Base-by-base conservation (phyloP, 2,888 invertebrate species). In the Aphidoletes aphidimyza region DNA sequence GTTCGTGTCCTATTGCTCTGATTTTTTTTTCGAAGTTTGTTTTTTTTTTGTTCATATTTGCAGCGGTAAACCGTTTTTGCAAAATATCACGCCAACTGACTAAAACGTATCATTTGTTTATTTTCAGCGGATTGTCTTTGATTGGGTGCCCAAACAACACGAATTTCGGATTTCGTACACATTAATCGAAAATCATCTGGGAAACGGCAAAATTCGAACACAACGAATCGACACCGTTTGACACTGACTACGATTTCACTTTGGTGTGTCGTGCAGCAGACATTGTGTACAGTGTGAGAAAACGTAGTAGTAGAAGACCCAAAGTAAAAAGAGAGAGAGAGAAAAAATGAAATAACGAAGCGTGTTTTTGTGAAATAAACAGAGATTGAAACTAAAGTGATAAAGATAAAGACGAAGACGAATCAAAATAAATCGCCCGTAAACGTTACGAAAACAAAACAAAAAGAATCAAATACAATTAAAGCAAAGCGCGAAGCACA, bases 341-440 rank as follows among this genome's bases (percentile, higher is more conserved):
- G 36, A n/a, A 78, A 36, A 36, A 36, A 11, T 6, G 6, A 81
- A 36, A 81, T 26, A 3, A 26, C 36, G 17, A 36, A 81, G 81
- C 81, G 81, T 69, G 81, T 36, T 81, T 22, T 81, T 81, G 81
- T 81, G 81, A 81, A 81, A 81, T 37, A 81, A 81, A 81, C 37
- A 81, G 37, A 81, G 37, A 81, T 81, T 81, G 81, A 81, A 81
- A 81, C 37, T 81, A 1, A 37, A 37, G 37, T 81, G 81, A 81
- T 81, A 81, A 3, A 81, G 37, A 81, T 22, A 37, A 81, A 81
- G 37, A 81, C 36, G 19, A 81, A 81, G 36, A 81, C 36, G 81
- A 81, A 81, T 81, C 37, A 81, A 81, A 37, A 37, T 81, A 81
- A 81, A 81, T 37, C 22, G 81, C 81, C n/a, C 36, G 37, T n/a